phyloP scores from a whole-genome alignment of 2,888 invertebrate genomes.

The Ecliptopera silaceata region DNA sequence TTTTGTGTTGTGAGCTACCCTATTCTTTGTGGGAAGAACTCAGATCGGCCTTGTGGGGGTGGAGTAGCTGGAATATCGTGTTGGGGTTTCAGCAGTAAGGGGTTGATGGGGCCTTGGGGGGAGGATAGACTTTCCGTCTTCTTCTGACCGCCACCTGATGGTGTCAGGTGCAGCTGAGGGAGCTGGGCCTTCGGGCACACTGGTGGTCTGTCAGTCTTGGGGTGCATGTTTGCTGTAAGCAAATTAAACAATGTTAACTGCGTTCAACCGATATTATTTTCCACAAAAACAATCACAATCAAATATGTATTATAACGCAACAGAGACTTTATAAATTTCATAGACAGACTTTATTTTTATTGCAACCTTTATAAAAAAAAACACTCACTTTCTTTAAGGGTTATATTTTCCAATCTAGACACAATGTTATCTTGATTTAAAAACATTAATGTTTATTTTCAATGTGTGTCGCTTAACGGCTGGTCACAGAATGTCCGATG shows the following conservation, averaged over 20 bases:
- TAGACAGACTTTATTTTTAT: background rate
- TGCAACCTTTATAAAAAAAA: constrained; percentile 2
- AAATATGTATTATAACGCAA: background rate
- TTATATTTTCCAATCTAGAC: constrained; percentile 64
- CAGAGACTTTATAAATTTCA: background rate
- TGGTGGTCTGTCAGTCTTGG: constrained; percentile 69
- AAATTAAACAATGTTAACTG: constrained; percentile 20
- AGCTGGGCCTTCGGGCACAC: constrained; percentile 60
- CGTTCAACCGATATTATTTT: background rate
- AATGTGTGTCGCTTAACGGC: constrained; percentile 43
- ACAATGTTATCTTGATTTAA: constrained; percentile 66
- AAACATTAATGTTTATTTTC: constrained; percentile 61
- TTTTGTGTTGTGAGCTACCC: constrained; percentile 58
- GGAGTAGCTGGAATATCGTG: constrained; percentile 76
- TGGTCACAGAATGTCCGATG: constrained; percentile 59
- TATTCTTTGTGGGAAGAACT: constrained; percentile 71
- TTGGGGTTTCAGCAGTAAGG: constrained; percentile 69
- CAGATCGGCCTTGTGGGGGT: constrained; percentile 65
- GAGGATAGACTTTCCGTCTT: constrained; percentile 51
- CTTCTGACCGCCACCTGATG: constrained; percentile 59
- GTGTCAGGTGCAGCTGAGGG: constrained; percentile 69
- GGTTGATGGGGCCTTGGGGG: constrained; percentile 53
- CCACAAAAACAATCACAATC: background rate
- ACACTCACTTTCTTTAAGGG: constrained; percentile 65
- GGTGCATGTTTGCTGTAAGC: constrained; percentile 69